Evolutionary conservation across 2,797 vertebrate species (phyloP), one percentile per base, ranked within the genome.

Genomic region (Peromyscus melanophrys): DNA sequence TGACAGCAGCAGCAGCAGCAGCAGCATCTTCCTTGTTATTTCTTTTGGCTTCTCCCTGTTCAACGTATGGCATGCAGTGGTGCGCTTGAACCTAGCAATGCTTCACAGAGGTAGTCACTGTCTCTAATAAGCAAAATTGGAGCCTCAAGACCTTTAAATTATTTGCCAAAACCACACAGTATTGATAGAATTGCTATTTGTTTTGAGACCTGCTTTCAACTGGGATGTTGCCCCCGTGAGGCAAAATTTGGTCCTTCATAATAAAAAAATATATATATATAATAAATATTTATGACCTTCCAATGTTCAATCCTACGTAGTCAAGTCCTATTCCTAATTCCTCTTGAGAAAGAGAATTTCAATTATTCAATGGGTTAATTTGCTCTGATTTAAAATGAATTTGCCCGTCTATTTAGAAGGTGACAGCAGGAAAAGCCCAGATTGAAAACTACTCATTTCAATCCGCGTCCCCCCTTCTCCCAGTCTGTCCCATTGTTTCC

Each of bases 281-380:
- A 46, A 80, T 88, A 67, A 23, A 69, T n/a, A 16, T 67, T 82
- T 93, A 37, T 49, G 34, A 6, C 57, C 52, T 76, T 91, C 43
- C 67, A 37, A 57, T 91, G 25, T 81, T 76, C 55, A 81, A 8
- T 46, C 3, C 31, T 49, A 40, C 25, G 17, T 69, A 89, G 63
- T 5, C 83, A 43, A 85, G 90, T 86, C 67, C 83, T 94, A n/a
- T 31, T 91, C 52, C 29, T 93, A 67, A 71, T 67, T 88, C 83
- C 10, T 94, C 37, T 73, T 63, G 29, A 75, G 78, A 78, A 73
- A 71, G 61, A 91, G 43, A 87, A 91, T 73, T 73, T 75, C 83
- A 87, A 65, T 84, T 31, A 67, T 55, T 82, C 89, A 76, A 75
- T 76, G 83, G 69, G 94, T 75, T 88, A 92, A 90, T 65, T 87